Evolutionary conservation across 37 sponge, comb jelly and placozoan species (phyloP), one percentile per base, ranked within the genome.

Genomic region (Crambe crambe): DNA sequence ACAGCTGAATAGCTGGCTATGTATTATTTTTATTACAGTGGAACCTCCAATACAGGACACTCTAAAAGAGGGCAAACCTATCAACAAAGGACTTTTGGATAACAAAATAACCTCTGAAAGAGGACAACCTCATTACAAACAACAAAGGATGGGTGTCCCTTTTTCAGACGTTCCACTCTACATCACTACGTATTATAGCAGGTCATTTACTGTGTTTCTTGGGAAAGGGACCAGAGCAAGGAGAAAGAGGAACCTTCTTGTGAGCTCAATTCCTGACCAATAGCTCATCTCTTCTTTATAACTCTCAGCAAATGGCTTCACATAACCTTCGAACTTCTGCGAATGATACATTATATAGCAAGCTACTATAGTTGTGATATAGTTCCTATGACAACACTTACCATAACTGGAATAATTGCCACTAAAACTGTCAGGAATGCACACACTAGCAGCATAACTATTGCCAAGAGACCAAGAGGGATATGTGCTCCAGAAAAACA

Each of bases 211-310:
- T 54, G 66, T 61, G 22, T 88, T 84, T 31, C 78, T n/a, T 38
- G 93, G 93, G 42, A 92, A 85, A 1, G 85, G 51, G 42, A 88
- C 70, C 3, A 88, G 56, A 25, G 88, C 37, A 23, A 85, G 69
- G 21, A 92, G 21, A 22, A 88, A 47, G 10, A 85, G n/a, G 9
- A 85, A 32, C 73, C 89, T 76, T 66, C 89, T 77, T 26, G 63
- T 62, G 2, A 88, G 85, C 21, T 92, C 93, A 35, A 92, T 74
- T 22, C 72, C 39, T 42, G 68, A 43, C 82, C 85, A 92, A 85
- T 85, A 92, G 10, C 30, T 84, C 42, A 40, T 63, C 65, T 80
- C 47, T 8, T 91, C 70, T 56, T 75, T 83, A 37, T 79, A 87
- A 35, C 34, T 23, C 56, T 26, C 29, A 2, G 40, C 38, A 20